Evolutionary conservation across 2,113 vertebrate genomes (phyloP).

Genomic region (Eretmochelys imbricata): DNA sequence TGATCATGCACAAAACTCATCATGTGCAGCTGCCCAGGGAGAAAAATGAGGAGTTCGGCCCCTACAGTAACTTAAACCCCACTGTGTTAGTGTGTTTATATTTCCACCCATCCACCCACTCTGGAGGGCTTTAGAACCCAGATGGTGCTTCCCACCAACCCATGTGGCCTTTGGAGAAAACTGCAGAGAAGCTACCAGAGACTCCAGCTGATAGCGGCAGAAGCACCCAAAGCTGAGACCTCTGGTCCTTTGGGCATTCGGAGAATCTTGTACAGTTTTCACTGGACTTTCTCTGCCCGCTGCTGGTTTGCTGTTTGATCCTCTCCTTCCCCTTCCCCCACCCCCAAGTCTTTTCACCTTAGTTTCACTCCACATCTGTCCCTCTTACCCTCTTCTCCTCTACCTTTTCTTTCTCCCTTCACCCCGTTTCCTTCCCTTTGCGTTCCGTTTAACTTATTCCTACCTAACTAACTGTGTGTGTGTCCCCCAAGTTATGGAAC

Average conservation of each 20-base stretch:
- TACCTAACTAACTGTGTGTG: background rate
- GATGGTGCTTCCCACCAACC: background rate
- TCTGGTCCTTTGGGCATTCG: background rate
- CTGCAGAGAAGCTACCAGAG: background rate
- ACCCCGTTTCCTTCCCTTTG: background rate
- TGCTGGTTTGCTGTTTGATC: background rate
- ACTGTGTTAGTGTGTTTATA: background rate
- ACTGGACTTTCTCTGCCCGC: background rate
- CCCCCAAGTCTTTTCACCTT: background rate
- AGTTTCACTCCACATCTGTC: background rate
- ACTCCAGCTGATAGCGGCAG: background rate
- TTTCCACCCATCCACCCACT: no score
- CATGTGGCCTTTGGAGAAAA: background rate
- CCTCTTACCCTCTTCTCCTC: background rate
- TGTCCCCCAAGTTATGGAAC: background rate
- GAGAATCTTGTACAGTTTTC: background rate
- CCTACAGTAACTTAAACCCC: background rate
- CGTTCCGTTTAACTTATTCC: background rate
- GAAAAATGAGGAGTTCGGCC: background rate
- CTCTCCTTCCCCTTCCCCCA: no score
- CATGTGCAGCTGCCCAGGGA: background rate
- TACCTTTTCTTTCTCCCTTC: background rate
- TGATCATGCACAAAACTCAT: background rate
- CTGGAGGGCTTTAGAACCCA: background rate
- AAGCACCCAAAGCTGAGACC: background rate